Conservation (phyloP, 2,113 vertebrate species). For the Regulus satrapa region DNA sequence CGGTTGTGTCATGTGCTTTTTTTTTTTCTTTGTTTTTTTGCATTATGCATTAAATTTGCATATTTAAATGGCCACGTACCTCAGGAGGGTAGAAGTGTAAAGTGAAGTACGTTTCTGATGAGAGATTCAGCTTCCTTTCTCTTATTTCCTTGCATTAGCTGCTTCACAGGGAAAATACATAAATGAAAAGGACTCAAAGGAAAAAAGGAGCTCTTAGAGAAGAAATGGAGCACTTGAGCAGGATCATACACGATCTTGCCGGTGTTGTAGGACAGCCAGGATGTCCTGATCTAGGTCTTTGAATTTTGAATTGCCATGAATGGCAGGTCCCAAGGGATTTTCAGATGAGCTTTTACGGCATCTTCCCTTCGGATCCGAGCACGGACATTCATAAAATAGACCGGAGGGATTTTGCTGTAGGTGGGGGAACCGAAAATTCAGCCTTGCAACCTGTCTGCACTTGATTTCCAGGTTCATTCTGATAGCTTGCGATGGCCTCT, state of each 20-base stretch:
- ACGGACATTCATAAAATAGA: not conserved
- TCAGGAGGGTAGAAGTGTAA: not conserved
- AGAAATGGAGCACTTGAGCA: not conserved
- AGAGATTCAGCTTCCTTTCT: not conserved
- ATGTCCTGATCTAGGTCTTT: not conserved
- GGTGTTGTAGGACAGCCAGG: not conserved
- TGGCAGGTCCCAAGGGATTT: not conserved
- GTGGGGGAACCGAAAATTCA: not conserved
- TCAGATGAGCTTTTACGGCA: not conserved
- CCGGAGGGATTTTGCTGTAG: not conserved
- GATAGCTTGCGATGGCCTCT: conserved; percentile 94
- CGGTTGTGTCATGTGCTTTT: not conserved
- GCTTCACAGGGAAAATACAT: not conserved
- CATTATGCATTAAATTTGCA: not conserved
- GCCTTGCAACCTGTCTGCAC: not conserved
- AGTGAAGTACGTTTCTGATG: not conserved
- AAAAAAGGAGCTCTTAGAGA: not conserved
- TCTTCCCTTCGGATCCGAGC: not conserved
- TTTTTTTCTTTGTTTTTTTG: too few species aligned
- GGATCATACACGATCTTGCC: not conserved
- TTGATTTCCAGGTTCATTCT: conserved; percentile 84
- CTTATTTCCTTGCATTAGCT: not conserved
- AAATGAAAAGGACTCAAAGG: not conserved
- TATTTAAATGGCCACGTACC: not conserved
- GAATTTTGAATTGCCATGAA: not conserved